A percentile compares a stretch with the other conserved stretches of the same genome.
Conservation (phyloP, 2,797 vertebrate species). For the Lacerta agilis region DNA sequence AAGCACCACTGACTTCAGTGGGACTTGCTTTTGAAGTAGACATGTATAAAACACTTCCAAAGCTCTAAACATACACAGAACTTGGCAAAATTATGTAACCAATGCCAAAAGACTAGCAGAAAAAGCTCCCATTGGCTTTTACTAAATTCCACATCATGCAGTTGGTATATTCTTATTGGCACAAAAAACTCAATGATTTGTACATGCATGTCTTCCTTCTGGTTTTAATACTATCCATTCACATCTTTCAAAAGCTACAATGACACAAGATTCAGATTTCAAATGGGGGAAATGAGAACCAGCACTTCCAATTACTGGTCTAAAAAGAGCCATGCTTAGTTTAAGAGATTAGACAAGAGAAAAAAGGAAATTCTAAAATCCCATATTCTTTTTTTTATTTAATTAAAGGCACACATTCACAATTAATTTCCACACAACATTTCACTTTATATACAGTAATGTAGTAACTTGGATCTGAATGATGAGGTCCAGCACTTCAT, state of each 20-base stretch:
- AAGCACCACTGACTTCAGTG: neutral
- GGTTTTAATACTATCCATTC: conserved; percentile 9
- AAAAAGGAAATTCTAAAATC: conserved; percentile 38
- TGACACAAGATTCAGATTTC: conserved; percentile 42
- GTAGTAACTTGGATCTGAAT: conserved; percentile 19
- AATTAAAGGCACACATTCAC: conserved; percentile 34
- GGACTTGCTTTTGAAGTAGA: neutral
- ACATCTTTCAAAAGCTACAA: conserved; percentile 45
- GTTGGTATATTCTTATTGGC: neutral
- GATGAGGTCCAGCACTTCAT: conserved; percentile 21
- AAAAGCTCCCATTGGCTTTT: conserved; percentile 8
- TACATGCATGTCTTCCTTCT: conserved; percentile 29
- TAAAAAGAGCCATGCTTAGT: conserved; percentile 8
- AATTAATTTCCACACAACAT: conserved; percentile 48
- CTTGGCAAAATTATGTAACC: neutral
- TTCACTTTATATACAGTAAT: conserved; percentile 22
- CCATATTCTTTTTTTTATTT: conserved; percentile 43
- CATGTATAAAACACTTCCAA: neutral
- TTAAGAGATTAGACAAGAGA: conserved; percentile 53
- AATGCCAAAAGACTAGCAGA: neutral
- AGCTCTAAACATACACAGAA: no score
- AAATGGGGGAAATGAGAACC: conserved; percentile 42
- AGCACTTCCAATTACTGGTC: neutral
- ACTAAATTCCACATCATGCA: conserved; percentile 6
- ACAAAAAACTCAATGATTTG: neutral